Evolutionary conservation across 2,888 invertebrate genomes (phyloP).

Genomic region (Miltochrista miniata): DNA sequence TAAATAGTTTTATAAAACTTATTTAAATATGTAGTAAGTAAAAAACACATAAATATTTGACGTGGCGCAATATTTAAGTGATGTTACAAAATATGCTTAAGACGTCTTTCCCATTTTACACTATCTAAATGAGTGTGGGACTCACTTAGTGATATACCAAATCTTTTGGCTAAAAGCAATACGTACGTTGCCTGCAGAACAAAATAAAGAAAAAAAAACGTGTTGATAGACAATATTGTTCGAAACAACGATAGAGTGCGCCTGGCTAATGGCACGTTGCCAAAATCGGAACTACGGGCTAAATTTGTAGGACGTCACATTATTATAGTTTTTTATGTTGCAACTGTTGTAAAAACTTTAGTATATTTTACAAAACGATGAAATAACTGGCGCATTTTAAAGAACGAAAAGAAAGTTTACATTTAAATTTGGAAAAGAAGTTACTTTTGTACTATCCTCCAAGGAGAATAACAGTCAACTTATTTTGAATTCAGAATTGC

Average conservation of each 20-base stretch:
- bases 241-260: slow-evolving; percentile 12
- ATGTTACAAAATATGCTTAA: slow-evolving; percentile 50
- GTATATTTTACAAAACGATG: no score
- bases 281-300: no score
- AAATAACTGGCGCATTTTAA: no score
- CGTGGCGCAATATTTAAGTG: slow-evolving; percentile 50
- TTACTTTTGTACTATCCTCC: no score
- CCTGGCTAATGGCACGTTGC: neutral
- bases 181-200: slow-evolving; percentile 45
- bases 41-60: slow-evolving; percentile 46
- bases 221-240: slow-evolving; percentile 18
- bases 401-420: no score
- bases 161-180: slow-evolving; percentile 12
- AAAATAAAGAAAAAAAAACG: slow-evolving; percentile 42
- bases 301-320: no score
- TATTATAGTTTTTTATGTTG: no score
- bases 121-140: slow-evolving; percentile 61
- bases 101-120: slow-evolving; percentile 60
- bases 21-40: slow-evolving; percentile 44
- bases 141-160: slow-evolving; percentile 37
- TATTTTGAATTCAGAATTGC: no score
- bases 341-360: no score
- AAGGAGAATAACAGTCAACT: no score
- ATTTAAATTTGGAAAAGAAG: no score
- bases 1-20: slow-evolving; percentile 28